Evolutionary conservation across 2,113 vertebrate species (phyloP), one percentile per base, ranked within the genome.

Genomic region (Physeter macrocephalus): DNA sequence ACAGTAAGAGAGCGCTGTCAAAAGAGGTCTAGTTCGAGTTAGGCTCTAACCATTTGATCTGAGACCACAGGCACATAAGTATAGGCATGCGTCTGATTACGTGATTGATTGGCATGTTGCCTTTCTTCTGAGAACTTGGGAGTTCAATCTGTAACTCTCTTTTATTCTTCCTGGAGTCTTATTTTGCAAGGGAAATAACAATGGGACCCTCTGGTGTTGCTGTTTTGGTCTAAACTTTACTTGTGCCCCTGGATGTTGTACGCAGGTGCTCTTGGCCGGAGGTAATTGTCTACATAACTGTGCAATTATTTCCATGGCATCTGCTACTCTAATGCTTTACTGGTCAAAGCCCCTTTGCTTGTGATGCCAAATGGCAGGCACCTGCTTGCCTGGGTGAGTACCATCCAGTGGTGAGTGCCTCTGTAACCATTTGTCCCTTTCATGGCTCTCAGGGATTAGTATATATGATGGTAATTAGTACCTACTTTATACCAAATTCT

Each of bases 281-380:
- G 75, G 94, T 96, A 95, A 90, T 96, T 97, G 71, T 97, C 96
- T 94, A 94, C 43, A 77, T 95, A 96, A 96, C 52, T 96, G 67
- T 97, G 88, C 86, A 97, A 81, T 96, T 94, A 93, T 96, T 97
- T 96, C 85, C 61, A 34, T 96, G 59, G n/a, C 59, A 95, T 94
- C 91, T 95, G 77, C 89, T 97, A 94, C 85, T 95, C 39, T 94
- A 88, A 91, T 93, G 77, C 75, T 95, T 95, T 95, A 89, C 93
- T 88, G 88, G 25, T 93, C 96, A 95, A 97, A 96, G 69, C 59
- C 90, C 90, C 81, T 96, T 94, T 92, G 54, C 41, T 93, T 96
- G 88, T 94, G 93, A 97, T 97, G 81, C 75, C 93, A 96, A 66
- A 81, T 95, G 91, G 69, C 93, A 97, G 80, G 85, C 69, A 87